Base-by-base conservation (phyloP, 2,888 invertebrate genomes). In the Hoplodrina blanda region DNA sequence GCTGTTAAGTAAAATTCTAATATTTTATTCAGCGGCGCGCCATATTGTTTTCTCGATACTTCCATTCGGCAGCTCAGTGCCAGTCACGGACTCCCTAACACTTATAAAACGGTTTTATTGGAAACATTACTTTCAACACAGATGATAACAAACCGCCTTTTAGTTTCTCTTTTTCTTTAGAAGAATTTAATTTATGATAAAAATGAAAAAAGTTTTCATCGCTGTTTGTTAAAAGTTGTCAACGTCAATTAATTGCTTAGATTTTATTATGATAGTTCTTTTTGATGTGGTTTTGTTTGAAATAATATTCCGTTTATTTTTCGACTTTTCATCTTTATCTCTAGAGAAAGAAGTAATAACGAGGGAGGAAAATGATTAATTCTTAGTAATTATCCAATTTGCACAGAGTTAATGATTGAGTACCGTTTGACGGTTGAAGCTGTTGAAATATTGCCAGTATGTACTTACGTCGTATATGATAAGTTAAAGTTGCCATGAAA, bases 21-120 rank as follows among this genome's bases (percentile, higher is more conserved):
- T 90, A 91, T 90, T 88, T 89, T 89, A 91, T 91, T 91, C 88
- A 88, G 73, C 70, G 82, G 53, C 79, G 53, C 79, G 77, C 68
- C 72, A 75, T 81, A 84, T 87, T 87, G 86, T 89, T 87, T 84
- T 79, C 71, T 53, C 62, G 71, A 82, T 85, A 82, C 81, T 80
- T 78, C 81, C 68, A 80, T 82, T 82, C 73, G 69, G 79, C 25
- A 55, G 64, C 69, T 76, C 73, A 63, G 90, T 89, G 81, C 90
- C 90, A 89, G 91, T 83, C 88, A 85, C 88, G 79, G 73, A 60
- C 73, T 65, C 65, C 76, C 78, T 80, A 76, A 85, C 87, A 87
- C 87, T 85, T 87, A 80, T 78, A 81, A 83, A 89, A 86, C 81
- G 83, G 69, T 85, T 88, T 88, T 85, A 85, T 86, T 77, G 76